Conservation (phyloP, 1,140 invertebrate species). For the Bombus huntii region DNA sequence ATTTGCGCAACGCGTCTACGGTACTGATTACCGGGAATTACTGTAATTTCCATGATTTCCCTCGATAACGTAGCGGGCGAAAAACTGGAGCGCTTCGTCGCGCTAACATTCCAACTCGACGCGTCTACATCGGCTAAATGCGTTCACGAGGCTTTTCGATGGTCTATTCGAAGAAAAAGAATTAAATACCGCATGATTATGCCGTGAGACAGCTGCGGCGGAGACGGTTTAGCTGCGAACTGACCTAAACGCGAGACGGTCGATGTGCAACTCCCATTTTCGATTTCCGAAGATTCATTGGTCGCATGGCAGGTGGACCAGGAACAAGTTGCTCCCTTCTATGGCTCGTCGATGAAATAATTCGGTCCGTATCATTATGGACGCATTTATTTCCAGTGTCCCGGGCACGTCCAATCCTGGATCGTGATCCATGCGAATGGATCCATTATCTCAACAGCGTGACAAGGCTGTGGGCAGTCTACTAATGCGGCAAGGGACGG, state of each 20-base stretch:
- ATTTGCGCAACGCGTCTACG: constrained; percentile 60
- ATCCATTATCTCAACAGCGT: constrained; percentile 81
- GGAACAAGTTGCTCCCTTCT: constrained; percentile 54
- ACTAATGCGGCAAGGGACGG: constrained; percentile 80
- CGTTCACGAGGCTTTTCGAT: not conserved
- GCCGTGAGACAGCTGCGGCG: no score
- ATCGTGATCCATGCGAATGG: constrained; percentile 80
- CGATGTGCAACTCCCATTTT: not conserved
- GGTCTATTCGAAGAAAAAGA: not conserved
- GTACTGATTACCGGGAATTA: constrained; percentile 70
- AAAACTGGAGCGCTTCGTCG: constrained; percentile 57
- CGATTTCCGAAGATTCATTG: constrained; percentile 31
- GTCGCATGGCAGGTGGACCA: constrained; percentile 54
- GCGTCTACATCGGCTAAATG: not conserved
- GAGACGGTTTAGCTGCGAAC: no score
- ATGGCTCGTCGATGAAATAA: constrained; percentile 66
- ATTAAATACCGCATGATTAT: no score
- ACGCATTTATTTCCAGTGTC: constrained; percentile 79
- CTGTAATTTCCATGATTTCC: constrained; percentile 71
- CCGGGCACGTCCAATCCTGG: constrained; percentile 76
- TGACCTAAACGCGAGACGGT: not conserved
- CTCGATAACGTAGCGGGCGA: constrained; percentile 28
- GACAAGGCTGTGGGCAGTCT: constrained; percentile 81
- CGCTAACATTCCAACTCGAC: not conserved
- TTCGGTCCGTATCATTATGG: constrained; percentile 73